Base-by-base conservation (phyloP, 1,140 invertebrate species). In the Mercenaria mercenaria region DNA sequence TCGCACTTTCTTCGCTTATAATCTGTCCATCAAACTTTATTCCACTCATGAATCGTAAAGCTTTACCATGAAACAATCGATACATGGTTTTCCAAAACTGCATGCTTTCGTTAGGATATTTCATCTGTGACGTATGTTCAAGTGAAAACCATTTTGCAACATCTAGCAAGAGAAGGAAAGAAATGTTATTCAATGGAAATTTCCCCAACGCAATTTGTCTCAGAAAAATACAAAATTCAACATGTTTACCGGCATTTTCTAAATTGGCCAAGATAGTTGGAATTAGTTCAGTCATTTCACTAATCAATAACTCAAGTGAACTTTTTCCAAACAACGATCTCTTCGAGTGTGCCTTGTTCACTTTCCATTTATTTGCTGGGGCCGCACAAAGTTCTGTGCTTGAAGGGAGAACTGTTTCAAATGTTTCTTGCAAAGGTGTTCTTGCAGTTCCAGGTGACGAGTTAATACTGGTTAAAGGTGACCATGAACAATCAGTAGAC, bases 21-120 rank as follows among this genome's bases (percentile, higher is more conserved):
- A 47, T 47, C 43, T 47, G 43, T 47, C 43, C 43, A 47, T 47
- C 43, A 47, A 47, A 47, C 43, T 47, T 47, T 8, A 67, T 6
- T 74, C 69, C 69, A 74, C 26, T 39, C 15, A 74, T 77, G 26
- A 77, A 77, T 3, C 43, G 43, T 3, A 77, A 26, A 29, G 74
- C 74, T 77, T 77, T 77, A 18, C 74, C 74, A 47, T 77, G 74
- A 50, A 77, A 77, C 15, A 77, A 43, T 43, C 74, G 74, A 47
- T 77, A 77, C 43, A 77, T 41, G 6, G 41, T 47, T 43, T 77
- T 77, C 74, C 74, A 77, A 43, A 74, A 77, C 11, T 8, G 20
- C 41, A 77, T 41, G 18, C 4, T 41, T 10, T 77, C 37, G 18
- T 8, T 18, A 43, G 74, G 26, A 43, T 77, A 77, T 2, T 47